Evolutionary conservation across 2,113 vertebrate species (phyloP).

Genomic region (Egretta garzetta): DNA sequence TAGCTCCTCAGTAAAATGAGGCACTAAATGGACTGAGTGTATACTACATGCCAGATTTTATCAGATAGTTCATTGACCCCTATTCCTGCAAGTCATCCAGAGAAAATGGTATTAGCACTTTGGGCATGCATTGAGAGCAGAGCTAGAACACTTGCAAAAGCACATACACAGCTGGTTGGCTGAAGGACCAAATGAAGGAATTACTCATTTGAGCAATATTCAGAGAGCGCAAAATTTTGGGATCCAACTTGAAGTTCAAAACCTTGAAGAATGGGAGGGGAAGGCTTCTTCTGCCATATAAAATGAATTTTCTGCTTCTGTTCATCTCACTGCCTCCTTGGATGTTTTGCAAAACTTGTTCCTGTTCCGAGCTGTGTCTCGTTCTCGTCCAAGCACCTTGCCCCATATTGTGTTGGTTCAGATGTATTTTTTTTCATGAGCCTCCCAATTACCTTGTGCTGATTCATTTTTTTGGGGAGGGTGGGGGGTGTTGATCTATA

Average conservation of each 20-base stretch:
- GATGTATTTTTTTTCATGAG: background rate
- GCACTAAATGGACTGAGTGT: background rate
- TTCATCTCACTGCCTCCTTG: background rate
- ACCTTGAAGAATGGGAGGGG: background rate
- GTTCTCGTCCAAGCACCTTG: background rate
- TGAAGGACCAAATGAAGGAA: background rate
- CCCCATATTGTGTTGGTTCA: background rate
- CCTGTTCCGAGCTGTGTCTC: background rate
- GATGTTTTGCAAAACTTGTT: background rate
- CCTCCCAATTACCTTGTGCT: background rate
- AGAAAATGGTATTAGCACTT: background rate
- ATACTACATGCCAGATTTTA: background rate
- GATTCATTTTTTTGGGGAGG: background rate
- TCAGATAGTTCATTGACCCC: background rate
- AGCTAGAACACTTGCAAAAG: background rate
- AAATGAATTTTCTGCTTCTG: background rate
- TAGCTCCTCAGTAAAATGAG: background rate
- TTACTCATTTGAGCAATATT: background rate
- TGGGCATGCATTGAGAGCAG: background rate
- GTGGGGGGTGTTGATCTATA: rapidly evolving
- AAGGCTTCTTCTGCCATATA: background rate
- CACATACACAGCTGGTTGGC: rapidly evolving
- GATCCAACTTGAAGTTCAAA: background rate
- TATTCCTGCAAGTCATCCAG: background rate
- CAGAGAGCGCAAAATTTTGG: background rate